Percentiles rank a stretch among this genome's conserved stretches.
Conservation (phyloP, 2,797 vertebrate species). For the Heteromormyrus szaboi region DNA sequence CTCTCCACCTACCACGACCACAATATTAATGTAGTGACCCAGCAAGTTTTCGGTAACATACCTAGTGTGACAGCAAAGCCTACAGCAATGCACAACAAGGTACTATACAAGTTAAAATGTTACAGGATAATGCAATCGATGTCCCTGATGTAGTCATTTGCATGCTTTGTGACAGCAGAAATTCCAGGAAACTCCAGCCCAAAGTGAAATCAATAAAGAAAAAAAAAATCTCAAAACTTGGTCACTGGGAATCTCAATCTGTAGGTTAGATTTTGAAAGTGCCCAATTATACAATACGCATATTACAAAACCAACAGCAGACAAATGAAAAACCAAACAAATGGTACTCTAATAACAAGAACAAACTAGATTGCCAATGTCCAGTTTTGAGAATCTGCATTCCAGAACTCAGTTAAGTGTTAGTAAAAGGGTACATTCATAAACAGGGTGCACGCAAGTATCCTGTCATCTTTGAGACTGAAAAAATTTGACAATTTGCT, state of each 20-base stretch:
- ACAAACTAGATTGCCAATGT: not conserved
- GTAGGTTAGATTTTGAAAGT: not conserved
- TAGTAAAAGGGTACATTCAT: not conserved
- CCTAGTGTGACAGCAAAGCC: not conserved
- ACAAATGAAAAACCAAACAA: not conserved
- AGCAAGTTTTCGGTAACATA: not conserved
- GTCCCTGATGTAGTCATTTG: not conserved
- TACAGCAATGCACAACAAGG: not conserved
- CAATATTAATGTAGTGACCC: not conserved
- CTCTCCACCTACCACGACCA: not conserved
- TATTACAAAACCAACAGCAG: not conserved
- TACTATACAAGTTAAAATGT: not conserved
- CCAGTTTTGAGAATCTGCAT: not conserved
- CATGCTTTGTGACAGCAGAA: not conserved
- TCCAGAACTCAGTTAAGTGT: not conserved
- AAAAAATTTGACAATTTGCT: not conserved
- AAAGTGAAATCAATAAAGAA: not conserved
- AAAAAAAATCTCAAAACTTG: not conserved
- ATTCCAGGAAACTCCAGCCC: not conserved
- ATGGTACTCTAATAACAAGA: not conserved
- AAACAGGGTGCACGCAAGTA: not conserved
- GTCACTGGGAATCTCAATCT: not conserved
- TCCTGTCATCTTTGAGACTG: not conserved
- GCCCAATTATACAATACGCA: not conserved
- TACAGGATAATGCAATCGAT: not conserved